Evolutionary conservation across 2,113 vertebrate genomes (phyloP).

Genomic region (Sinocyclocheilus maitianheensis): DNA sequence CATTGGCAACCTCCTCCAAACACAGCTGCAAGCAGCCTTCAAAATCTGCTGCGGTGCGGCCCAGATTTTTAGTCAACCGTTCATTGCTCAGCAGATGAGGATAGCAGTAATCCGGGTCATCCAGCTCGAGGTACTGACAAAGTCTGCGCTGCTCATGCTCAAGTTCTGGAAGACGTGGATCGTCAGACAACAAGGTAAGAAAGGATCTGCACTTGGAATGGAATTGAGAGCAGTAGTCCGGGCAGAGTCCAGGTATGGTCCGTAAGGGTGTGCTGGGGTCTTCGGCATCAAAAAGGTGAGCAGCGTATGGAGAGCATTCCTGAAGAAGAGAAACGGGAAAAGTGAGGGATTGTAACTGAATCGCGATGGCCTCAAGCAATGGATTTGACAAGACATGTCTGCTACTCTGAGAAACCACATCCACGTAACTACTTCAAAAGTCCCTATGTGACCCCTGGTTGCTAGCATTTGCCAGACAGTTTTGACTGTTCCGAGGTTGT

Average conservation of each 20-base stretch:
- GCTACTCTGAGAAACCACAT: neutral
- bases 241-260: slow-evolving; percentile 88
- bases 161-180: slow-evolving; percentile 69
- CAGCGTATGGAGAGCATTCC: slow-evolving; percentile 95
- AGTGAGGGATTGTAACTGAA: slow-evolving; percentile 17
- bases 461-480: neutral
- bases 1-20: slow-evolving; percentile 86
- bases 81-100: slow-evolving; percentile 82
- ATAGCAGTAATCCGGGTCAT: slow-evolving; percentile 91
- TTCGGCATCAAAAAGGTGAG: slow-evolving; percentile 92
- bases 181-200: slow-evolving; percentile 76
- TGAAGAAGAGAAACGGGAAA: slow-evolving; percentile 62
- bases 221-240: slow-evolving; percentile 84
- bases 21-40: slow-evolving; percentile 93
- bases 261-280: slow-evolving; percentile 84
- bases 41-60: slow-evolving; percentile 75
- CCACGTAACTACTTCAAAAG: neutral
- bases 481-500: neutral
- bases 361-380: neutral
- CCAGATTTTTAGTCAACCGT: slow-evolving; percentile 82
- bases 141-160: slow-evolving; percentile 73
- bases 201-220: slow-evolving; percentile 82
- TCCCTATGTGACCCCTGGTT: neutral
- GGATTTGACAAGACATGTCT: slow-evolving; percentile 18
- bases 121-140: slow-evolving; percentile 82